Conservation (phyloP, 2,113 vertebrate species). For the Notarius quadriscutis region DNA sequence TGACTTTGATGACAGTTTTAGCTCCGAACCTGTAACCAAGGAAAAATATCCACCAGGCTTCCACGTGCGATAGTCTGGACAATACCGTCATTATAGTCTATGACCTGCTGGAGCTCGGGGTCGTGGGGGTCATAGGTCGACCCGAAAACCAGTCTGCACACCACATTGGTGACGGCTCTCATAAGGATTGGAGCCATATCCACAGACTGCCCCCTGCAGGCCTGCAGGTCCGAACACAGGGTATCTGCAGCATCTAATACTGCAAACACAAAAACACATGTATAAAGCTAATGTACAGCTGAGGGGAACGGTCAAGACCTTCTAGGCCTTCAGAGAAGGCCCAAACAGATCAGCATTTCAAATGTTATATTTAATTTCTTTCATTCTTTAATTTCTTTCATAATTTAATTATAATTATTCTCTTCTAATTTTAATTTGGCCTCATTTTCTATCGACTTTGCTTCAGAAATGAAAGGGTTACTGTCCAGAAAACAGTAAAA, state of each 20-base stretch:
- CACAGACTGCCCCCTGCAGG: conserved; percentile 42
- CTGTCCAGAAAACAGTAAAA: too few relatives aligned
- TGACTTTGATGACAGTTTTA: neutral
- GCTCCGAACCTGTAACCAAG: conserved; percentile 71
- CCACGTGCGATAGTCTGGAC: conserved; percentile 72
- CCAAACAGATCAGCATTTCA: too few relatives aligned
- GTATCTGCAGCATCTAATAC: conserved; percentile 67
- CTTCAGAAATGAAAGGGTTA: too few relatives aligned
- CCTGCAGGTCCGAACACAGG: conserved; percentile 65
- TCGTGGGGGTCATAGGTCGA: conserved; percentile 67
- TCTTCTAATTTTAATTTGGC: too few relatives aligned
- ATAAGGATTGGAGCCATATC: conserved; percentile 66
- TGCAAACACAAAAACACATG: conserved; percentile 49
- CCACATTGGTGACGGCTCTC: conserved; percentile 74
- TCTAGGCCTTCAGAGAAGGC: too few relatives aligned
- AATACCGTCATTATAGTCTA: conserved; percentile 74
- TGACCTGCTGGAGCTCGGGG: conserved; percentile 69
- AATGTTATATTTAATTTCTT: too few relatives aligned
- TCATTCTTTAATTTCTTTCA: too few relatives aligned
- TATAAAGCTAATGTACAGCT: neutral
- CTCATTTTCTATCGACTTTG: too few relatives aligned
- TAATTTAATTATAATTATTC: too few relatives aligned
- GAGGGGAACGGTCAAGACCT: too few relatives aligned
- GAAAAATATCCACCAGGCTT: conserved; percentile 73
- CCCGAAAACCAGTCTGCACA: conserved; percentile 74